Evolutionary conservation across 2,797 vertebrate species (phyloP).

Genomic region (Mus spretus): DNA sequence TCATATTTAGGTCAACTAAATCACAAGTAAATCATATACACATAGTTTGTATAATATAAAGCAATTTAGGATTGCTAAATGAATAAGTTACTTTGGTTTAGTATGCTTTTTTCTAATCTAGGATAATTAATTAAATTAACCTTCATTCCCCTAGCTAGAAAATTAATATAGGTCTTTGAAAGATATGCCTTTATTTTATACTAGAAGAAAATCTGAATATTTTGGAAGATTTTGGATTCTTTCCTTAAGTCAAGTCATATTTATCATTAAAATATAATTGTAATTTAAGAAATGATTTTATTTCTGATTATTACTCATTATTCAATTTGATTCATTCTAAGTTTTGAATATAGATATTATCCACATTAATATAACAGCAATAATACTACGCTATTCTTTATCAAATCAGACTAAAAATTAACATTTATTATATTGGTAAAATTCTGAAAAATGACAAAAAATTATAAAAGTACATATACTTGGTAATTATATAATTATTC

Average conservation of each 20-base stretch:
- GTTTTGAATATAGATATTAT: slow-evolving; percentile 15
- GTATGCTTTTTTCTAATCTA: background rate
- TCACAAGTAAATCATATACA: background rate
- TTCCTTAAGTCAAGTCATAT: background rate
- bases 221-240: background rate
- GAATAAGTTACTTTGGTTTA: background rate
- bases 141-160: background rate
- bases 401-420: background rate
- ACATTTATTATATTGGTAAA: background rate
- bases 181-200: background rate
- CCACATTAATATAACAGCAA: background rate
- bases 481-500: too few relatives aligned
- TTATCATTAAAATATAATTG: background rate
- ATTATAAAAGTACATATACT: background rate
- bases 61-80: background rate
- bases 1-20: slow-evolving; percentile 12
- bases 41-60: background rate
- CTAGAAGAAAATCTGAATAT: background rate
- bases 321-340: background rate
- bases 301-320: background rate
- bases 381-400: background rate
- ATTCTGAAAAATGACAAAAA: background rate
- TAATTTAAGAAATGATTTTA: background rate
- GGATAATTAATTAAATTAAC: background rate
- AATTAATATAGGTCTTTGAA: background rate